Conservation (phyloP, 2,888 invertebrate species). For the Nomada ferruginata region DNA sequence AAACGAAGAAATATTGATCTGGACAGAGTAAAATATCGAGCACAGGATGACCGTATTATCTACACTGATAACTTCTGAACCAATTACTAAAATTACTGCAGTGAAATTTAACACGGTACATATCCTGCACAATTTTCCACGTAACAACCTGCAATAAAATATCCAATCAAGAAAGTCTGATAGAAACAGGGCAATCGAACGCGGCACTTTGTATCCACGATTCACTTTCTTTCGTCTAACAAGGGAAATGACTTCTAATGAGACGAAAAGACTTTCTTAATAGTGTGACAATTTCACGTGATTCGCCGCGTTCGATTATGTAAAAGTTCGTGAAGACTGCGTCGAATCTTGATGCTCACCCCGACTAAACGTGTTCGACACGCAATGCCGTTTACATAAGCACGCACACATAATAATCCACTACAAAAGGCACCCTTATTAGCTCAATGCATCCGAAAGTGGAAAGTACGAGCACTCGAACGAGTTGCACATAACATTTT, state of each 20-base stretch:
- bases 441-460: slow-evolving; percentile 23
- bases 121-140: no score
- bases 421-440: slow-evolving; percentile 31
- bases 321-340: slow-evolving; percentile 21
- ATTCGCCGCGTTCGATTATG: slow-evolving; percentile 12
- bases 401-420: slow-evolving; percentile 22
- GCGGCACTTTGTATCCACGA: no score
- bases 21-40: not conserved
- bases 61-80: no score
- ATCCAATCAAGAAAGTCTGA: no score
- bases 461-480: slow-evolving; percentile 11
- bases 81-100: no score
- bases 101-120: no score
- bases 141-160: no score
- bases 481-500: not conserved
- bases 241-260: not conserved
- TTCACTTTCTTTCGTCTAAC: not conserved
- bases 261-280: not conserved
- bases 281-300: not conserved
- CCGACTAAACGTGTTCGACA: not conserved
- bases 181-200: not conserved
- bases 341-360: slow-evolving; percentile 22
- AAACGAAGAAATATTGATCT: not conserved
- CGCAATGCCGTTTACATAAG: slow-evolving; percentile 30
- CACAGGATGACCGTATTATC: no score